Evolutionary conservation across 2,113 vertebrate species (phyloP), one percentile per base, ranked within the genome.

Genomic region (Saguinus midas): DNA sequence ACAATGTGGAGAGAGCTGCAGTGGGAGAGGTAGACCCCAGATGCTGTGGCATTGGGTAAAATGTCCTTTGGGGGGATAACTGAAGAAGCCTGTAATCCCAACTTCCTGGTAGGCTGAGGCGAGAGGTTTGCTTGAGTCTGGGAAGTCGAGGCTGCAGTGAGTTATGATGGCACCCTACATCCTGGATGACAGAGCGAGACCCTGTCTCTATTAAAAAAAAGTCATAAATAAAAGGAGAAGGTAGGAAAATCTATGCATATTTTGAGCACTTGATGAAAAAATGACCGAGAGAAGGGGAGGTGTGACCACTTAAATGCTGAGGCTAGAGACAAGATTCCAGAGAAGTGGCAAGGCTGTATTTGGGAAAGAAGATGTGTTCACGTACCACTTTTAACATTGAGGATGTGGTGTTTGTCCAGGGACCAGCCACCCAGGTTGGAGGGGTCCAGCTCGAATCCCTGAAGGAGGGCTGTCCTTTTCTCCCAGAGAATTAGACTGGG

Each of bases 351-450:
- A 18, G 32, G 66, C 32, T 64, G 27, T 43, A 1, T 76, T 14
- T n/a, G 52, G 37, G 92, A 81, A 43, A 48, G 88, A 18, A 55
- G 48, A 40, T 0, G 25, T 1, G 57, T n/a, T 66, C 75, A 97
- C 99, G 18, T 98, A 99, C 99, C 99, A 58, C 99, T 99, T 98
- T 99, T 99, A 81, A 99, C 99, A 84, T 99, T 99, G 81, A 99
- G 99, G 23, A 99, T 99, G 72, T 99, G 99, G 96, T 99, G 99
- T 95, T 99, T 99, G 98, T 99, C 99, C 97, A 99, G 98, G 20
- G 99, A 99, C 99, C 99, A 99, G 83, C 99, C 99, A 0, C 99
- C 99, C 73, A 99, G 98, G 97, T 99, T 99, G 86, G 99, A 99
- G 52, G 99, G 99, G 91, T 99, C 99, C 98, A 99, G 99, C 97